Evolutionary conservation across 2,113 vertebrate genomes (phyloP).

Genomic region (Esox niger): DNA sequence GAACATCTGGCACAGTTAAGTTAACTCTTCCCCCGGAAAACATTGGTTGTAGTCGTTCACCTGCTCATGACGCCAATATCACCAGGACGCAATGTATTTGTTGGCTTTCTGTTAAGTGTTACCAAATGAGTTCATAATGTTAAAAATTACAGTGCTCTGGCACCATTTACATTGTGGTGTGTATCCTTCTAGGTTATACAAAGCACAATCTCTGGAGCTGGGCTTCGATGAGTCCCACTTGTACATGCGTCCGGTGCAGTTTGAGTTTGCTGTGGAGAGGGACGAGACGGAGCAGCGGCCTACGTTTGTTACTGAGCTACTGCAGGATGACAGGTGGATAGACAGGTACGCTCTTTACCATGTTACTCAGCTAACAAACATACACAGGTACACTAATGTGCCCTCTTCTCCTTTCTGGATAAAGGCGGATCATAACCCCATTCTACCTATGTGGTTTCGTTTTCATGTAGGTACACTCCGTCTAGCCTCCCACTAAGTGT

Average conservation of each 20-base stretch:
- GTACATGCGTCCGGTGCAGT: constrained; percentile 68
- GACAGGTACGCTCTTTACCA: constrained; percentile 63
- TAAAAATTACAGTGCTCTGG: neutral
- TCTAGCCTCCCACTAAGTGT: constrained; percentile 65
- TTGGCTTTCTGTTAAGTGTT: too few species aligned
- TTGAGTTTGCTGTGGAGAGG: constrained; percentile 65
- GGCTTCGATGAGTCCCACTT: constrained; percentile 73
- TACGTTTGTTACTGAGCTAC: constrained; percentile 62
- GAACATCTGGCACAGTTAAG: constrained; percentile 61
- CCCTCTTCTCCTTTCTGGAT: neutral
- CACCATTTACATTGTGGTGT: neutral
- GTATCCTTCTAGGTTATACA: constrained; percentile 66
- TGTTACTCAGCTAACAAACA: neutral
- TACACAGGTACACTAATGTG: neutral
- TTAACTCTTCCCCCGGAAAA: neutral
- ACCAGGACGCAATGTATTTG: too few species aligned
- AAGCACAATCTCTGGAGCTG: constrained; percentile 61
- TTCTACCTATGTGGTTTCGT: neutral
- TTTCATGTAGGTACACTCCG: constrained; percentile 66
- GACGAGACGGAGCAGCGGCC: constrained; percentile 55
- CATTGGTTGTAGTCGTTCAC: neutral
- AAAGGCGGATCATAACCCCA: too few species aligned
- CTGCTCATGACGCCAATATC: neutral
- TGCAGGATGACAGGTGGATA: constrained; percentile 59
- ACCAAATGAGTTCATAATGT: too few species aligned